A percentile compares a stretch with the other conserved stretches of the same genome.
Evolutionary conservation across 2,888 invertebrate species (phyloP).

Genomic region (Bombylius discolor): DNA sequence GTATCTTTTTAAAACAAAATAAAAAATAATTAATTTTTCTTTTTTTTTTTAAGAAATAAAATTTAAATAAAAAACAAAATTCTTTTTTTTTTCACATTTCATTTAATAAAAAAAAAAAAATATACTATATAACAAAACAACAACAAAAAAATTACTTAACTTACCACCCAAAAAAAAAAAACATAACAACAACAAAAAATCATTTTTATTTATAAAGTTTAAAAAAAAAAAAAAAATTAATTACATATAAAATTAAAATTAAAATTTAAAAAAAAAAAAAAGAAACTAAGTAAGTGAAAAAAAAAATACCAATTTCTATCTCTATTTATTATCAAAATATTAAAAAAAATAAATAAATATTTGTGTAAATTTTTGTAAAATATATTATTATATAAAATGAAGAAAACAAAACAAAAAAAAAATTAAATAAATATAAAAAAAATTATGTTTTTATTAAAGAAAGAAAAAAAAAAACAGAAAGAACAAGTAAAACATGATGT

Average conservation of each 20-base stretch:
- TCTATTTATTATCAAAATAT: not conserved
- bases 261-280: not conserved
- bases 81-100: too few relatives aligned
- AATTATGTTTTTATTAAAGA: too few relatives aligned
- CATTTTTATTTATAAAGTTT: conserved; percentile 2
- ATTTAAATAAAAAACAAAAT: too few relatives aligned
- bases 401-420: not conserved
- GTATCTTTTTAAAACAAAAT: too few relatives aligned
- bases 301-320: not conserved
- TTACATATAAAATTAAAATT: too few relatives aligned
- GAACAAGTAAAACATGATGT: too few relatives aligned
- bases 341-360: conserved; percentile 6
- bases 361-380: conserved; percentile 19
- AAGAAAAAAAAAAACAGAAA: too few relatives aligned
- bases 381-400: conserved; percentile 10
- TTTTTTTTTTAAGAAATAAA: too few relatives aligned
- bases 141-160: not conserved
- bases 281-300: not conserved
- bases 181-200: conserved; percentile 3
- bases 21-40: too few relatives aligned
- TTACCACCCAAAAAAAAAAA: conserved; percentile 1
- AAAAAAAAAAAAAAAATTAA: not conserved
- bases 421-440: not conserved
- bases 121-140: not conserved
- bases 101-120: conserved; percentile 1